A percentile compares a stretch with the other conserved stretches of the same genome.
Conservation (phyloP, 2,113 vertebrate genomes). For the Danio rerio region GRCz12tu NC_133196.1:20568001-20568500, state of each 20-base stretch:
- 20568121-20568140: conserved; percentile 47
- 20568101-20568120: conserved; percentile 65
- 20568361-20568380: no score
- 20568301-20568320: not conserved
- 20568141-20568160: conserved; percentile 36
- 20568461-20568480: no score
- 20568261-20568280: not conserved
- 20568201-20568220: conserved; percentile 71
- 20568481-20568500: no score
- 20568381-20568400: no score
- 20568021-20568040: conserved; percentile 84
- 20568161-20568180: conserved; percentile 40
- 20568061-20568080: conserved; percentile 64
- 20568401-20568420: no score
- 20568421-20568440: no score
- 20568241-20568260: conserved; percentile 50
- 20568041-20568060: conserved; percentile 72
- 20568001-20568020: conserved; percentile 79
- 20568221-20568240: no score
- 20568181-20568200: conserved; percentile 64
- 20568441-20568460: no score
- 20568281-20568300: not conserved
- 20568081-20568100: conserved; percentile 71
- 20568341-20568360: no score
- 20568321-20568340: no score